These are phyloP conservation scores for Polietes domitor DNA, from an alignment of 2,888 invertebrate species.

Conservation along the genomic window DNA sequence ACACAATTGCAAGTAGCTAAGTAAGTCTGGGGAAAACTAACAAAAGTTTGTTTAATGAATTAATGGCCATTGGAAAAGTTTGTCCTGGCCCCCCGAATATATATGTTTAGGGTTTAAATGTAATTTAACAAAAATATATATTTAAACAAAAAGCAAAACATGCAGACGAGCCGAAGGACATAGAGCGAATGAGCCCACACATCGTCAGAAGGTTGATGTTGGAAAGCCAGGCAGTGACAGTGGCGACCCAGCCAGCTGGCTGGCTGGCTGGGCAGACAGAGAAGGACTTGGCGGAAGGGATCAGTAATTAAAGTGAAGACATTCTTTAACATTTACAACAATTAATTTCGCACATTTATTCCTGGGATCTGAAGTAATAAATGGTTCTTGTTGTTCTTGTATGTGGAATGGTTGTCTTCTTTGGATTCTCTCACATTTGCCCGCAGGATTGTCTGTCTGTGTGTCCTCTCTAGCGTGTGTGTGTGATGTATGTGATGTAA, in stretches of 20 bases:
- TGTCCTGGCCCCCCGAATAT: background rate
- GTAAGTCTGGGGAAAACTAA: background rate
- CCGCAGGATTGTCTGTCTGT: background rate
- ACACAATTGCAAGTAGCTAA: background rate
- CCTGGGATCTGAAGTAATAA: no score
- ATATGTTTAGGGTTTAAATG: background rate
- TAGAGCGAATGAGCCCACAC: background rate
- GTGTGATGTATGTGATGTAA: background rate
- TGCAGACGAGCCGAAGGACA: background rate
- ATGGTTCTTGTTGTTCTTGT: background rate
- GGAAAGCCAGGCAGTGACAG: background rate
- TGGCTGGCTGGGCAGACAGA: background rate
- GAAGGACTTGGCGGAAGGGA: background rate
- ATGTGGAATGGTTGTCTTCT: no score
- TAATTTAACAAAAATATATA: background rate
- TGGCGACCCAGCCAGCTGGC: background rate
- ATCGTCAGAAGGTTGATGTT: background rate
- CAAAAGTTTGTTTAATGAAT: conserved; percentile 10
- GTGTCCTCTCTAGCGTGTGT: background rate
- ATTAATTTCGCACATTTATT: conserved; percentile 47
- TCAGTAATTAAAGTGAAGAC: conserved; percentile 52
- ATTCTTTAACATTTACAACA: conserved; percentile 34
- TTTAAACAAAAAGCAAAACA: conserved; percentile 3
- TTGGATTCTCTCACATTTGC: background rate
- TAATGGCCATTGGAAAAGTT: background rate